phyloP scores from a whole-genome alignment of 2,113 vertebrate genomes.

The Coptodon rendalli region DNA sequence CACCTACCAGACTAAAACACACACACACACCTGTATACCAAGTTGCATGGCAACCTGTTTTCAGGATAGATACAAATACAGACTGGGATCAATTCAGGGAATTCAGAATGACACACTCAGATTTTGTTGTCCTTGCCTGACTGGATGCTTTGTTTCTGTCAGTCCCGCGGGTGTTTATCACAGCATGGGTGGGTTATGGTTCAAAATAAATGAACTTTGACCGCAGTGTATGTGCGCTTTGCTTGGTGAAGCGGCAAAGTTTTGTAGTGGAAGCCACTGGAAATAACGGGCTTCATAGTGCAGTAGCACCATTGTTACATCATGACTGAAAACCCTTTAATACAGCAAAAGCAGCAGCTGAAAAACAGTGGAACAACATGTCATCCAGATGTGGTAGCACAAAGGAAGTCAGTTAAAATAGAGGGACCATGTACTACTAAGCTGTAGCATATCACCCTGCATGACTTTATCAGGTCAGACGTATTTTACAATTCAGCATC shows the following conservation, averaged over 20 bases:
- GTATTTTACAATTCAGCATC: background rate
- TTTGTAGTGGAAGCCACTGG: background rate
- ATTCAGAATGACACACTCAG: background rate
- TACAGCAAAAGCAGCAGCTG: background rate
- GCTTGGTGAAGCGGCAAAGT: background rate
- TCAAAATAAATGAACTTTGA: background rate
- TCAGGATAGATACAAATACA: background rate
- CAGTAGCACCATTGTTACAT: background rate
- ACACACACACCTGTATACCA: background rate
- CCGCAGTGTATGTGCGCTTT: rapidly evolving
- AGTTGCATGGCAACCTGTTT: background rate
- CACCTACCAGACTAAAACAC: background rate
- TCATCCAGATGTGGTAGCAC: background rate
- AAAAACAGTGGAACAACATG: background rate
- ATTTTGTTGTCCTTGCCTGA: background rate
- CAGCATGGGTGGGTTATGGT: background rate
- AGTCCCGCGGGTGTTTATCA: background rate
- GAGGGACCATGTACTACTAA: background rate
- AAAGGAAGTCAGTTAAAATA: background rate
- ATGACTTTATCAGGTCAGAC: background rate
- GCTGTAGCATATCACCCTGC: background rate
- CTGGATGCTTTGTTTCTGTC: background rate
- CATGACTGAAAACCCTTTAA: background rate
- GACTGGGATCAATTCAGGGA: background rate
- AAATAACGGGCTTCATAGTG: background rate